Conservation (phyloP, 1,140 invertebrate genomes). For the Globodera ellingtonae region DNA sequence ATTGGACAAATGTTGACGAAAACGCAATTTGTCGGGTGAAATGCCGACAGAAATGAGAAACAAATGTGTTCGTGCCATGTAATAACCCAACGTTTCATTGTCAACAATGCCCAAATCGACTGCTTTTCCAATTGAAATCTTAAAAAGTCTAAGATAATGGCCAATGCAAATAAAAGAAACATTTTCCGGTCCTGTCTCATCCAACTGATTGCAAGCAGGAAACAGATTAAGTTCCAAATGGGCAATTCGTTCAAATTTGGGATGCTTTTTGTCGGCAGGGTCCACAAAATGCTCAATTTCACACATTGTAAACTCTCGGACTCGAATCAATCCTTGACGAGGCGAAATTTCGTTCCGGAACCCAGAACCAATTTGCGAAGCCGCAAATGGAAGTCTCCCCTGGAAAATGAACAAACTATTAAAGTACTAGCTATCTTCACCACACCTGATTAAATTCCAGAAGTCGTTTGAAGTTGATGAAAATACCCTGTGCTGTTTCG, state of each 20-base stretch:
- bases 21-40: slow-evolving; percentile 81
- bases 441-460: slow-evolving; percentile 84
- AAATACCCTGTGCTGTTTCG: slow-evolving; percentile 98
- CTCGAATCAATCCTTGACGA: slow-evolving; percentile 86
- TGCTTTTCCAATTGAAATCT: slow-evolving; percentile 35
- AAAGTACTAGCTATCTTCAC: not conserved
- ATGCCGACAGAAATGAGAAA: slow-evolving; percentile 88
- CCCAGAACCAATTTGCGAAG: slow-evolving; percentile 93
- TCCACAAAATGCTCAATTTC: slow-evolving; percentile 99
- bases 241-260: slow-evolving; percentile 81
- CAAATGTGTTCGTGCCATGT: slow-evolving; percentile 89
- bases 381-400: slow-evolving; percentile 92
- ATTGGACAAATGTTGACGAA: slow-evolving; percentile 96
- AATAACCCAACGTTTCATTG: slow-evolving; percentile 96
- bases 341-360: slow-evolving; percentile 99
- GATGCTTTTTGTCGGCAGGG: slow-evolving; percentile 82
- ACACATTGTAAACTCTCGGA: slow-evolving; percentile 94
- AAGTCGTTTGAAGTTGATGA: slow-evolving; percentile 96
- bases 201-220: slow-evolving; percentile 93
- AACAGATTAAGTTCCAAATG: slow-evolving; percentile 80
- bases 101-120: slow-evolving; percentile 77
- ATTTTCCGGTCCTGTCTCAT: slow-evolving; percentile 66
- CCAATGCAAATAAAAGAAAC: slow-evolving; percentile 22
- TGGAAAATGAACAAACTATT: slow-evolving; percentile 65
- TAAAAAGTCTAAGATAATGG: not conserved